These are phyloP conservation scores for Prochilodus magdalenae DNA, from an alignment of 2,113 vertebrate species.

Conservation along the genomic window DNA sequence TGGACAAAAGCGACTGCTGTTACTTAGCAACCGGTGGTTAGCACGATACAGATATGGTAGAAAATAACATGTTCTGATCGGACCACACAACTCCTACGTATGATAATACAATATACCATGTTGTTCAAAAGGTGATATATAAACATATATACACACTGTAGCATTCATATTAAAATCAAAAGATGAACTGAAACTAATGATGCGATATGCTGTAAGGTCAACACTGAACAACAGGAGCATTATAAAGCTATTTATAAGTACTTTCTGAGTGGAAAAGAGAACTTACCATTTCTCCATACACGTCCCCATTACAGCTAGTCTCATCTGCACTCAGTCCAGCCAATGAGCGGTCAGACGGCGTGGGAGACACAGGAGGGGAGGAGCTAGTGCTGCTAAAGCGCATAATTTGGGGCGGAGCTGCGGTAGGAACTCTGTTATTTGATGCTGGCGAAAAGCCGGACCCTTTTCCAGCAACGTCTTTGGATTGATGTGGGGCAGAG, in stretches of 20 bases:
- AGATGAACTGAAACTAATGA: slow-evolving; percentile 33
- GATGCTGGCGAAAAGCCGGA: slow-evolving; percentile 78
- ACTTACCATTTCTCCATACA: slow-evolving; percentile 90
- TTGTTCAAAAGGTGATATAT: not conserved
- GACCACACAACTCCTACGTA: not conserved
- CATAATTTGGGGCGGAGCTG: slow-evolving; percentile 76
- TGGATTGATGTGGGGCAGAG: slow-evolving; percentile 48
- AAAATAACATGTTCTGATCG: not conserved
- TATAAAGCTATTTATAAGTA: slow-evolving; percentile 19
- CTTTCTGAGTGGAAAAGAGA: slow-evolving; percentile 7
- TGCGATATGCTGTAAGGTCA: slow-evolving; percentile 4
- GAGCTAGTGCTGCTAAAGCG: slow-evolving; percentile 92
- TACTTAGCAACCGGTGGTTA: not conserved
- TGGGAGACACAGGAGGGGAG: slow-evolving; percentile 90
- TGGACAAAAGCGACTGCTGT: not conserved
- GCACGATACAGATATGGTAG: not conserved
- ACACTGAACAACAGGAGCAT: slow-evolving; percentile 8
- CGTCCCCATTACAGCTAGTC: slow-evolving; percentile 85
- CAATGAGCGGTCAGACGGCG: slow-evolving; percentile 88
- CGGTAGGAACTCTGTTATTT: slow-evolving; percentile 59
- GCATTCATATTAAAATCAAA: not conserved
- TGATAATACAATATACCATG: not conserved
- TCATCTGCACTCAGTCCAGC: slow-evolving; percentile 88
- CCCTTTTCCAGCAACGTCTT: slow-evolving; percentile 74
- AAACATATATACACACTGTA: not conserved